phyloP scores from a whole-genome alignment of 2,113 vertebrate species.

The Pelobates fuscus region DNA sequence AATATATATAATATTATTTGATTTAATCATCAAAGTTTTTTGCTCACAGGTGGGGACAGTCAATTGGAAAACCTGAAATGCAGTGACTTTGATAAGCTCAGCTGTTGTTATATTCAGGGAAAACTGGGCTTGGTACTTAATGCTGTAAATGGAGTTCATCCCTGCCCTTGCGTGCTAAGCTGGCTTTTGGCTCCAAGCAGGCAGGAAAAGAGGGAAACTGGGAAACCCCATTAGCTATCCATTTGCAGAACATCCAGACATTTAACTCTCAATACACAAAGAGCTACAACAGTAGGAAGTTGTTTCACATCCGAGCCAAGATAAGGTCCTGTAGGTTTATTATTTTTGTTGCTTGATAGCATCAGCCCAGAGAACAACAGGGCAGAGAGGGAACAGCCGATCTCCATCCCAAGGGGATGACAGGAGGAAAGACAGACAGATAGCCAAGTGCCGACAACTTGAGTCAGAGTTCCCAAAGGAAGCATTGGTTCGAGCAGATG shows the following conservation, averaged over 20 bases:
- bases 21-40: constrained; percentile 53
- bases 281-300: constrained; percentile 73
- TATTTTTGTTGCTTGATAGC: constrained; percentile 81
- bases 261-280: constrained; percentile 63
- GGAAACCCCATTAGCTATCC: constrained; percentile 65
- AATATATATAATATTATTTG: too few relatives aligned
- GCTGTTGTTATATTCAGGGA: constrained; percentile 60
- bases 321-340: constrained; percentile 84
- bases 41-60: constrained; percentile 55
- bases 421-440: constrained; percentile 68
- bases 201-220: constrained; percentile 65
- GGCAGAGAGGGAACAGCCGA: constrained; percentile 63
- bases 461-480: constrained; percentile 76
- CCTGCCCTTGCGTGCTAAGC: constrained; percentile 56
- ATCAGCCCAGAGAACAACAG: constrained; percentile 72
- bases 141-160: constrained; percentile 16
- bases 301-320: constrained; percentile 85
- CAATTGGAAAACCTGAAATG: constrained; percentile 59
- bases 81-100: constrained; percentile 60
- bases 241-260: constrained; percentile 60
- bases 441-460: constrained; percentile 73
- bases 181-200: constrained; percentile 56
- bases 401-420: constrained; percentile 61
- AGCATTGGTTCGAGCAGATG: constrained; percentile 72
- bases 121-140: constrained; percentile 37